Percentiles rank a stretch among this genome's conserved stretches.
phyloP scores from a whole-genome alignment of 2,888 invertebrate species.

The Plagiodera versicolora region DNA sequence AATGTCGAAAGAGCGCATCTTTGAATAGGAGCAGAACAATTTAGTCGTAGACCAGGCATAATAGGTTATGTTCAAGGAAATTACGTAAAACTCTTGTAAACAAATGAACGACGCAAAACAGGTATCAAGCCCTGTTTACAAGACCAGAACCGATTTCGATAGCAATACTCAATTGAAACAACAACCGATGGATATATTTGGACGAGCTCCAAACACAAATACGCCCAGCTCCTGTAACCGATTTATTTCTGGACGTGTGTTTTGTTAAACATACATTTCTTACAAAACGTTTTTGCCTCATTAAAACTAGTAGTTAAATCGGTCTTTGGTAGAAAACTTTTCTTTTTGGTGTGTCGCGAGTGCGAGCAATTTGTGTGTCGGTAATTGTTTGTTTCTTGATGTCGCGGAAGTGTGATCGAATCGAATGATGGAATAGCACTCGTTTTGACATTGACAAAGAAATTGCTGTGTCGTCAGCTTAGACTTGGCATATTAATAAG shows the following conservation, averaged over 20 bases:
- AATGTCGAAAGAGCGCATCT: too few species aligned
- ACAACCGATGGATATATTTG: constrained; percentile 43
- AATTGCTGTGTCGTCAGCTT: not conserved
- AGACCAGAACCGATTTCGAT: constrained; percentile 23
- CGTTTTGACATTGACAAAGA: not conserved
- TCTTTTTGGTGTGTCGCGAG: constrained; percentile 20
- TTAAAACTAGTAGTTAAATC: constrained; percentile 33
- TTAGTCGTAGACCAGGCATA: too few species aligned
- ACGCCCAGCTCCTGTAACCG: constrained; percentile 44
- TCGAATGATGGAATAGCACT: not conserved
- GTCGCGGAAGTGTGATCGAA: not conserved
- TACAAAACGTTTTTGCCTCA: constrained; percentile 42
- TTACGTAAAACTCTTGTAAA: too few species aligned
- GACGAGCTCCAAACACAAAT: constrained; percentile 47
- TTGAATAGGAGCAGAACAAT: too few species aligned
- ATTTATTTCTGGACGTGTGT: constrained; percentile 51
- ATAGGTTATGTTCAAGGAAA: too few species aligned
- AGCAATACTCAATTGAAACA: constrained; percentile 32
- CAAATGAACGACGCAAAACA: too few species aligned
- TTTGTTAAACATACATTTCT: constrained; percentile 46
- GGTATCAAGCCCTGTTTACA: too few species aligned
- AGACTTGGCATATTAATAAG: not conserved
- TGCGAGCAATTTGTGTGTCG: constrained; percentile 5
- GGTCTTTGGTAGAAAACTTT: constrained; percentile 22
- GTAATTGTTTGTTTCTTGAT: constrained; percentile 9